Evolutionary conservation across 2,113 vertebrate species (phyloP).

Genomic region (Cervus canadensis): DNA sequence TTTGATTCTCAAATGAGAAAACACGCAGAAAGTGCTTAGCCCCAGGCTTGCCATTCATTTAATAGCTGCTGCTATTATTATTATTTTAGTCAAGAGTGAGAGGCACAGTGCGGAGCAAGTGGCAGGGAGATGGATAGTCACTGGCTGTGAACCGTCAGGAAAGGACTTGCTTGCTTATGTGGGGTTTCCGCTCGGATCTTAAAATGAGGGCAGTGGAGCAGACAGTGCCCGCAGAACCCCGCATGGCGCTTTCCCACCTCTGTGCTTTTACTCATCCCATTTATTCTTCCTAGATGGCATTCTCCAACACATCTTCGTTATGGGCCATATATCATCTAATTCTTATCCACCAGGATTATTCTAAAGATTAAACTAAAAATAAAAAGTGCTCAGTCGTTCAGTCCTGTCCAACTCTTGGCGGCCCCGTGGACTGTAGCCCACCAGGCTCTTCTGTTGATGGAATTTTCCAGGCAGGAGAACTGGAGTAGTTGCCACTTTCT

Average conservation of each 20-base stretch:
- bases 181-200: background rate
- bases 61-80: background rate
- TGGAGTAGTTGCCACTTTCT: background rate
- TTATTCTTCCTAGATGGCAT: background rate
- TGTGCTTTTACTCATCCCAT: background rate
- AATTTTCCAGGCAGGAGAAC: background rate
- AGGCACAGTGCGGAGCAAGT: background rate
- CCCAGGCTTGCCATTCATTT: background rate
- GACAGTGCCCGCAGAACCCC: background rate
- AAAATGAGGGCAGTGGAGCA: background rate
- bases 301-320: background rate
- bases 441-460: background rate
- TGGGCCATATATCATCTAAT: background rate
- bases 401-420: background rate
- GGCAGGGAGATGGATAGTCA: background rate
- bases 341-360: background rate
- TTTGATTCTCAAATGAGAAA: conserved; percentile 23
- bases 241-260: background rate
- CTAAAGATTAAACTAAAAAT: background rate
- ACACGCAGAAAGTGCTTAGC: background rate
- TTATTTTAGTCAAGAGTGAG: background rate
- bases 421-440: rapidly evolving
- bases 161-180: background rate
- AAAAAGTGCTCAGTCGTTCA: background rate
- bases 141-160: background rate